Conservation (phyloP, 2,113 vertebrate species). For the Lophochroa leadbeateri region DNA sequence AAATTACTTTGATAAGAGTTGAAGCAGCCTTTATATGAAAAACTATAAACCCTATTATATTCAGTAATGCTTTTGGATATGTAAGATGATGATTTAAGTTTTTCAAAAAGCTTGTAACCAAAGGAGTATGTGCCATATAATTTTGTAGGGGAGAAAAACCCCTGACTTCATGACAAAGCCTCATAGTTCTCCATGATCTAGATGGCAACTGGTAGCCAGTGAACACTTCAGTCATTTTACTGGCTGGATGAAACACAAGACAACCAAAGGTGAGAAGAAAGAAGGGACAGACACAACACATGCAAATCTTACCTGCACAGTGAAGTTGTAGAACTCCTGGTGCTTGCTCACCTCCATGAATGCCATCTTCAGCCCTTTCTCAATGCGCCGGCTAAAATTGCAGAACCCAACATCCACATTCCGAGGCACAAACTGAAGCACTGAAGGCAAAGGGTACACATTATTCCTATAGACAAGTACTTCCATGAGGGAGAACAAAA, state of each 20-base stretch:
- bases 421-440: conserved; percentile 94
- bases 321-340: conserved; percentile 84
- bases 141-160: background rate
- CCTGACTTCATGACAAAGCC: background rate
- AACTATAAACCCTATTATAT: background rate
- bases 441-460: conserved; percentile 66
- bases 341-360: conserved; percentile 84
- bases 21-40: background rate
- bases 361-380: conserved; percentile 87
- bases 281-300: background rate
- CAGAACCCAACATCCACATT: conserved; percentile 87
- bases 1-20: background rate
- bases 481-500: background rate
- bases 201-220: background rate
- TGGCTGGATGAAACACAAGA: background rate
- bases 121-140: background rate
- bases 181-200: background rate
- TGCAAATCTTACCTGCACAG: conserved; percentile 82
- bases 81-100: background rate
- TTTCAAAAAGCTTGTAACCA: background rate
- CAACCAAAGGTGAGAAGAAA: background rate
- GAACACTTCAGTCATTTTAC: background rate
- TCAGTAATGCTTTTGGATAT: background rate
- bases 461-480: background rate
- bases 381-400: conserved; percentile 89